Percentiles rank a stretch among this genome's conserved stretches.
phyloP scores from a whole-genome alignment of 2,888 invertebrate genomes.

The Blera fallax region DNA sequence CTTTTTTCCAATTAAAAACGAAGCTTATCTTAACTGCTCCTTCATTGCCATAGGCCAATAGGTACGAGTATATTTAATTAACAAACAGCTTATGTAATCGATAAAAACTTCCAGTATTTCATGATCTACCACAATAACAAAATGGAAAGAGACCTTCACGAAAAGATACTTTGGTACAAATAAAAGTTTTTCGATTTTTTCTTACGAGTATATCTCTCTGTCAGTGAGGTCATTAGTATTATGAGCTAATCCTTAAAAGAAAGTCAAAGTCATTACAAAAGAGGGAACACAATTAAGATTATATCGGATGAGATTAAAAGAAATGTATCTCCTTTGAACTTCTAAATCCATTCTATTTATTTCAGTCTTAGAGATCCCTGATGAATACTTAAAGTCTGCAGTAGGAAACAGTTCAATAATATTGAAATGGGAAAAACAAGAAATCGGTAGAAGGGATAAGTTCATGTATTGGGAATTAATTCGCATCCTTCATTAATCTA shows the following conservation, averaged over 20 bases:
- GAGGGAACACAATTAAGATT: slow-evolving; percentile 21
- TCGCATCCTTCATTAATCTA: not conserved
- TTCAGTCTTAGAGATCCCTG: not conserved
- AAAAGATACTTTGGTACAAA: not conserved
- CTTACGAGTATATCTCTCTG: not conserved
- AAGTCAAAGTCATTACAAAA: slow-evolving; percentile 4
- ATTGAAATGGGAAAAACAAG: not conserved
- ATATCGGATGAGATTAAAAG: slow-evolving; percentile 13
- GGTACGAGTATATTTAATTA: not conserved
- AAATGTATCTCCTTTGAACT: slow-evolving; percentile 1
- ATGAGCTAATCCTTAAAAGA: not conserved
- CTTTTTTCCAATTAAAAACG: not conserved
- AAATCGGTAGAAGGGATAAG: not conserved
- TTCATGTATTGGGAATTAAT: not conserved
- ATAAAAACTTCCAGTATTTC: not conserved
- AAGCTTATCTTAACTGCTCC: not conserved
- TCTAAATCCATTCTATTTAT: not conserved
- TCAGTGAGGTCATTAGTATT: not conserved
- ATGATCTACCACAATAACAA: not conserved
- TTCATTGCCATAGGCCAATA: not conserved
- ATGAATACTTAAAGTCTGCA: not conserved
- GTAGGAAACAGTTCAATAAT: not conserved
- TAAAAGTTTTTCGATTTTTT: not conserved
- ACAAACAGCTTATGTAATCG: not conserved
- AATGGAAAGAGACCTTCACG: not conserved